Percentiles rank a stretch among this genome's conserved stretches.
phyloP scores from a whole-genome alignment of 1,140 invertebrate species.

The Drosophila chauvacae region DNA sequence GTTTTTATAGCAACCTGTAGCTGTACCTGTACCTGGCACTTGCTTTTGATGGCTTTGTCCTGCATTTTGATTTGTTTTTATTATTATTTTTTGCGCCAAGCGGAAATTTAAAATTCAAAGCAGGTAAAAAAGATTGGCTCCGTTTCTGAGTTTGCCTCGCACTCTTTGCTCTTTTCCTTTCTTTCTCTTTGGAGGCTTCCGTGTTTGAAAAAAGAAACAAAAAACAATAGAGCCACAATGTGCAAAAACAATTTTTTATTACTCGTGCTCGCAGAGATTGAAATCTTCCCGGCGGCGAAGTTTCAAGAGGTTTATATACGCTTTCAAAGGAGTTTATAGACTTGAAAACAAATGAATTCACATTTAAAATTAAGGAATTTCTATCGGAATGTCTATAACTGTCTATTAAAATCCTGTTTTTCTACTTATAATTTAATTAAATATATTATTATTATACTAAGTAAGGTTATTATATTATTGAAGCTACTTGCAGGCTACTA shows the following conservation, averaged over 20 bases:
- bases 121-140: slow-evolving; percentile 51
- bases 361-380: too few species aligned
- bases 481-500: too few species aligned
- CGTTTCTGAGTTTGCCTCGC: slow-evolving; percentile 4
- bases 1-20: slow-evolving; percentile 14
- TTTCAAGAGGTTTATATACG: slow-evolving; percentile 16
- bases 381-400: too few species aligned
- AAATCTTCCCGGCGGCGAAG: slow-evolving; percentile 21
- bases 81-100: slow-evolving; percentile 18
- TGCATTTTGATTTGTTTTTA: slow-evolving; percentile 9
- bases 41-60: slow-evolving; percentile 30
- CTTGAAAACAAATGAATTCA: not conserved
- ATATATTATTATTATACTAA: too few species aligned
- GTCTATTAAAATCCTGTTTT: too few species aligned
- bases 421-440: too few species aligned
- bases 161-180: slow-evolving; percentile 5
- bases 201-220: slow-evolving; percentile 47
- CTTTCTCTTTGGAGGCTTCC: slow-evolving; percentile 49
- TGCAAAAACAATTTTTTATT: slow-evolving; percentile 38
- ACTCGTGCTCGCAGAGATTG: slow-evolving; percentile 39
- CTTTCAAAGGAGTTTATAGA: not conserved
- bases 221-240: slow-evolving; percentile 11
- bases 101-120: slow-evolving; percentile 64
- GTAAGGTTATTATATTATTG: too few species aligned
- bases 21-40: slow-evolving; percentile 38